phyloP scores from a whole-genome alignment of 2,797 vertebrate genomes.

The Macropus fuliginosus region DNA sequence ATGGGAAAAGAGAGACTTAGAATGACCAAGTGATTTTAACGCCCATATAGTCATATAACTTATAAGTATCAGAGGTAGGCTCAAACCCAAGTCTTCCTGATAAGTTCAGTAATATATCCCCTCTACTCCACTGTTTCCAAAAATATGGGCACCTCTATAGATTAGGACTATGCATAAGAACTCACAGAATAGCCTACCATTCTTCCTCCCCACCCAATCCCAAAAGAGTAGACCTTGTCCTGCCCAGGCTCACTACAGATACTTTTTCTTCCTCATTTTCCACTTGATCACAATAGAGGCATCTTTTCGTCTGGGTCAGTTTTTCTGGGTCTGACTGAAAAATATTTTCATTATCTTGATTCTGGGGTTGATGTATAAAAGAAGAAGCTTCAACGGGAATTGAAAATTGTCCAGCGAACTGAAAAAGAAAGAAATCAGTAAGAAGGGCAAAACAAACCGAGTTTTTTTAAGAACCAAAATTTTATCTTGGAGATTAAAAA shows the following conservation, averaged over 20 bases:
- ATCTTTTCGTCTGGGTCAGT: constrained; percentile 3
- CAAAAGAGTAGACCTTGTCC: constrained; percentile 82
- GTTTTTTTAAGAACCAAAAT: neutral
- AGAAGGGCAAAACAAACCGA: neutral
- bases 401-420: constrained; percentile 62
- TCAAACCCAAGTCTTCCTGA: neutral
- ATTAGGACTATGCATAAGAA: neutral
- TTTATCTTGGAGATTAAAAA: neutral
- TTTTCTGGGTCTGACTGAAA: neutral
- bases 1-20: neutral
- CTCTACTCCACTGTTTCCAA: neutral
- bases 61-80: neutral
- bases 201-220: neutral
- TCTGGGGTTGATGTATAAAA: neutral
- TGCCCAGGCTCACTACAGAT: constrained; percentile 80
- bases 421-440: neutral
- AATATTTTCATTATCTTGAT: neutral
- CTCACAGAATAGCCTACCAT: neutral
- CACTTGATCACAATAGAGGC: constrained; percentile 57
- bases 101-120: neutral
- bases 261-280: constrained; percentile 64
- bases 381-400: neutral
- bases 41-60: neutral
- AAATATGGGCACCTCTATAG: neutral
- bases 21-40: neutral